These are phyloP conservation scores for Lates japonicus DNA, from an alignment of 2,797 vertebrate genomes.

Conservation along the genomic window DNA sequence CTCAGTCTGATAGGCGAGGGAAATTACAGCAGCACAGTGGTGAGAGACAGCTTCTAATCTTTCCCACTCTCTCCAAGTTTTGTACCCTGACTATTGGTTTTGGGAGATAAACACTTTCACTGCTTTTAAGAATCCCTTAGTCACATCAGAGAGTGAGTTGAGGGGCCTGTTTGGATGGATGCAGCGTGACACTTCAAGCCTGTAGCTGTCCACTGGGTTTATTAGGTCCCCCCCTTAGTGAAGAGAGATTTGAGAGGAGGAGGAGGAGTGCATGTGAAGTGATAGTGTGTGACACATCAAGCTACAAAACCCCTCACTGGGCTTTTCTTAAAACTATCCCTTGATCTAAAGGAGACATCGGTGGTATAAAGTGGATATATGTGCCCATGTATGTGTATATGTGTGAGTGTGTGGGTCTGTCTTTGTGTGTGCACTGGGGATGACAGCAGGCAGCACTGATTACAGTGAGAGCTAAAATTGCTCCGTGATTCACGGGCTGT, in stretches of 20 bases:
- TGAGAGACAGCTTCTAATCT: conserved; percentile 63
- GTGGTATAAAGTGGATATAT: conserved; percentile 46
- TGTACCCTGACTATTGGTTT: conserved; percentile 55
- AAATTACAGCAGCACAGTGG: conserved; percentile 41
- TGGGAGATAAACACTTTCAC: conserved; percentile 69
- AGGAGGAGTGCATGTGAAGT: conserved; percentile 49
- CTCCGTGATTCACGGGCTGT: conserved; percentile 64
- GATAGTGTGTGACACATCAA: conserved; percentile 63
- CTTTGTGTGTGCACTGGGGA: conserved; percentile 45
- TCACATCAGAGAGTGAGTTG: conserved; percentile 57
- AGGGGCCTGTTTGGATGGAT: conserved; percentile 51
- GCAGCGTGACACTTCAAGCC: conserved; percentile 62
- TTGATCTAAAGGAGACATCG: conserved; percentile 52
- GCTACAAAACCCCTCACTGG: conserved; percentile 48
- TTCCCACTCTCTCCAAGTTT: conserved; percentile 41
- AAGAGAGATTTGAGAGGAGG: conserved; percentile 58
- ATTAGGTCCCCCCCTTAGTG: conserved; percentile 61
- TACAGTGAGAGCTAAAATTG: conserved; percentile 64
- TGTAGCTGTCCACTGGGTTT: conserved; percentile 70
- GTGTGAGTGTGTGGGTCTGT: not conserved
- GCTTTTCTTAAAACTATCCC: conserved; percentile 56
- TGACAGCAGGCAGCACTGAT: conserved; percentile 70
- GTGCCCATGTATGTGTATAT: conserved; percentile 1
- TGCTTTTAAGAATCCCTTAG: conserved; percentile 58
- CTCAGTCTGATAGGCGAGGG: conserved; percentile 33